Percentiles rank a stretch among this genome's conserved stretches.
These are phyloP conservation scores for Monochamus alternatus DNA, from an alignment of 2,888 invertebrate genomes.

Conservation along the genomic window DNA sequence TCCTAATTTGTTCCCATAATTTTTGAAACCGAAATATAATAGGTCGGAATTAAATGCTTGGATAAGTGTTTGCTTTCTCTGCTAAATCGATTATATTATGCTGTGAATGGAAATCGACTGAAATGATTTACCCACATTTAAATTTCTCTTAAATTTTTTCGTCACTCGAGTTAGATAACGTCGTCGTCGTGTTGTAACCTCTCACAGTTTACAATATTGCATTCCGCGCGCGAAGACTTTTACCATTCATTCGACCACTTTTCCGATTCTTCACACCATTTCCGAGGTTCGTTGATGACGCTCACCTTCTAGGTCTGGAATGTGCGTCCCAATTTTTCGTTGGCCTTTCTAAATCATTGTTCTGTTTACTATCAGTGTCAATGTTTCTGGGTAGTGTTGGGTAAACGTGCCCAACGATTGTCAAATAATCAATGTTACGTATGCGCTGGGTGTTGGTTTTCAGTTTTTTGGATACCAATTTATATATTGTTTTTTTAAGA, in stretches of 20 bases:
- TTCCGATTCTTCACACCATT: background rate
- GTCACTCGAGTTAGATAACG: background rate
- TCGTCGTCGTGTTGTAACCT: background rate
- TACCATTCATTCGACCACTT: conserved; percentile 6
- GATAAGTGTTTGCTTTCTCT: conserved; percentile 9
- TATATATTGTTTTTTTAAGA: too few relatives aligned
- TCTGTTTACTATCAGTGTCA: conserved; percentile 38
- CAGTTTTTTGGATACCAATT: background rate
- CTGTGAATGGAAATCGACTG: conserved; percentile 9
- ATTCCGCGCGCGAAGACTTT: background rate
- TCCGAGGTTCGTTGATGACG: background rate
- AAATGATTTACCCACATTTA: conserved; percentile 4
- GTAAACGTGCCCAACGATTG: conserved; percentile 24
- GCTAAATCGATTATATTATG: conserved; percentile 1
- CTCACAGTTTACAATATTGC: background rate
- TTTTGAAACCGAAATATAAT: conserved; percentile 3
- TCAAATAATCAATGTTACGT: conserved; percentile 18
- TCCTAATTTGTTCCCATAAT: background rate
- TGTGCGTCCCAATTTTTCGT: conserved; percentile 10
- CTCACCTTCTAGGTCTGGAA: conserved; percentile 15
- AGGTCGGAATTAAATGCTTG: background rate
- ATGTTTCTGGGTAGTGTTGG: conserved; percentile 33
- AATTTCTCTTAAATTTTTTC: conserved; percentile 11
- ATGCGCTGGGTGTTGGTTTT: background rate
- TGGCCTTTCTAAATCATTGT: conserved; percentile 26